These are phyloP conservation scores for Clanis bilineata DNA, from an alignment of 2,888 invertebrate genomes.

Conservation along the genomic window DNA sequence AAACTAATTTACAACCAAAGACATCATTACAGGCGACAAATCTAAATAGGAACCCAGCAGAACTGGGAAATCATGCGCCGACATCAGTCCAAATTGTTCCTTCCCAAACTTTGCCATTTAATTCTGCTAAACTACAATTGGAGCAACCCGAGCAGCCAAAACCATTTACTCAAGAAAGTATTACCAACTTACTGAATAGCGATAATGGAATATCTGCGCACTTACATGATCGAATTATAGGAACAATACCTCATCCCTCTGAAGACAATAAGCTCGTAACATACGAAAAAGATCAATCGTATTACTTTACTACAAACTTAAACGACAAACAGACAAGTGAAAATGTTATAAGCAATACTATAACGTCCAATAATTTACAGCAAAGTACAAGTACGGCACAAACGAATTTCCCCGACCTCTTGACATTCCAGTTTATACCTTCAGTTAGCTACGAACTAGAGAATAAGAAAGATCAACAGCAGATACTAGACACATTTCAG, in stretches of 20 bases:
- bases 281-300: conserved; percentile 71
- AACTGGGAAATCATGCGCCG: conserved; percentile 37
- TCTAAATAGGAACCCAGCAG: conserved; percentile 31
- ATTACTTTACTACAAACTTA: conserved; percentile 63
- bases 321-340: conserved; percentile 42
- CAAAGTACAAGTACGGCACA: conserved; percentile 30
- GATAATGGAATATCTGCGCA: conserved; percentile 68
- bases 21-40: conserved; percentile 25
- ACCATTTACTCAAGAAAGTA: conserved; percentile 51
- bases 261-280: conserved; percentile 65
- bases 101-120: conserved; percentile 48
- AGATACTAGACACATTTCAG: conserved; percentile 56
- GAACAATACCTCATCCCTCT: conserved; percentile 66
- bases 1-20: conserved; percentile 24
- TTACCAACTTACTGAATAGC: conserved; percentile 49
- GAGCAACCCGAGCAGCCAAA: conserved; percentile 41
- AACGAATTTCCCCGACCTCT: conserved; percentile 38
- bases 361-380: conserved; percentile 26
- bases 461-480: conserved; percentile 62
- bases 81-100: conserved; percentile 57
- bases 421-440: conserved; percentile 62
- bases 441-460: conserved; percentile 65
- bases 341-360: conserved; percentile 30
- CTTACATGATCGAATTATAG: conserved; percentile 66
- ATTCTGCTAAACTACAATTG: conserved; percentile 50